phyloP scores from a whole-genome alignment of 2,888 invertebrate genomes.

The Mythimna impura region DNA sequence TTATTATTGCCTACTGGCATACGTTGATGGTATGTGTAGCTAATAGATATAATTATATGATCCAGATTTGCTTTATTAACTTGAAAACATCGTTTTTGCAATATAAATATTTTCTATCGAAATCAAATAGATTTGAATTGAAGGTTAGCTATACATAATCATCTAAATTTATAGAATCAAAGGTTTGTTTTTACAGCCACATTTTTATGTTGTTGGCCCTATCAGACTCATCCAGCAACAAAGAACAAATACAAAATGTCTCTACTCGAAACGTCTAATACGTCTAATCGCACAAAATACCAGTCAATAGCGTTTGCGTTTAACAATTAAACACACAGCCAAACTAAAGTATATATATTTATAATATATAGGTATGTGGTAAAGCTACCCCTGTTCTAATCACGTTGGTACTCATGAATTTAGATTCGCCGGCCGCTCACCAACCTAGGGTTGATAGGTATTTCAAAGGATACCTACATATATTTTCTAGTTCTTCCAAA shows the following conservation, averaged over 20 bases:
- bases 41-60: too few species aligned
- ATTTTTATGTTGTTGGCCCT: not conserved
- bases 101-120: too few species aligned
- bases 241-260: not conserved
- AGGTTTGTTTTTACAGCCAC: not conserved
- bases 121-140: too few species aligned
- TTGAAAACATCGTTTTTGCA: too few species aligned
- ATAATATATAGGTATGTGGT: conserved; percentile 68
- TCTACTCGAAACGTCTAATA: not conserved
- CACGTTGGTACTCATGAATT: conserved; percentile 81
- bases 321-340: conserved; percentile 79
- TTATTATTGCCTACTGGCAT: not conserved
- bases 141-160: not conserved
- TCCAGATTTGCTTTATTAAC: too few species aligned
- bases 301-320: conserved; percentile 44
- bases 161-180: not conserved
- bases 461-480: conserved; percentile 13
- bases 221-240: not conserved
- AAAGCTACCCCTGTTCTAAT: conserved; percentile 77
- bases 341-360: conserved; percentile 76
- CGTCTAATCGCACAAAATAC: conserved; percentile 42
- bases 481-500: conserved; percentile 22
- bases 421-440: conserved; percentile 71
- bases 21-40: not conserved
- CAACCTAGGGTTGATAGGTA: conserved; percentile 62